Evolutionary conservation across 2,888 invertebrate species (phyloP).

Genomic region (Glaucopsyche alexis): DNA sequence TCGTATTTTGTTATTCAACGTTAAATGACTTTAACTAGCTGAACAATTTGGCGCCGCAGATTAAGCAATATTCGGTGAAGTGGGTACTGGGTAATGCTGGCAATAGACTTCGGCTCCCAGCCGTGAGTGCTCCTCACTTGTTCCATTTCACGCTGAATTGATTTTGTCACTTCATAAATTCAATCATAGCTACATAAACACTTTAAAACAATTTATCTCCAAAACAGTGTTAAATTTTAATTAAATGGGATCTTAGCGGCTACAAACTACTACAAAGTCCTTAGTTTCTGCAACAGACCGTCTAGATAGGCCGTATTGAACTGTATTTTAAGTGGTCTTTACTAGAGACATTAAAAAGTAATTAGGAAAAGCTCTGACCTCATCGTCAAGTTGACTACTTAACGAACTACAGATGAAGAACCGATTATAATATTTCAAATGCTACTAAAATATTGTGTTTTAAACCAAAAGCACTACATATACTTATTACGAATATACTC

Average conservation of each 20-base stretch:
- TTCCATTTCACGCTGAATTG: constrained; percentile 2
- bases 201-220: background rate
- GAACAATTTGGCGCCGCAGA: background rate
- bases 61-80: constrained; percentile 15
- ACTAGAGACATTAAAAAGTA: background rate
- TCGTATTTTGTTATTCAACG: too few relatives aligned
- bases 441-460: background rate
- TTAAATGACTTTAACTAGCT: background rate
- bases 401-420: background rate
- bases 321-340: background rate
- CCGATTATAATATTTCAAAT: background rate
- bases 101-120: background rate
- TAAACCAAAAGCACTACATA: too few relatives aligned
- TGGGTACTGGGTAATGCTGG: background rate
- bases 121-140: background rate
- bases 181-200: constrained; percentile 11
- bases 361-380: background rate
- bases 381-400: background rate
- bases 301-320: constrained; percentile 3
- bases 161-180: background rate
- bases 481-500: background rate
- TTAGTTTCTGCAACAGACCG: constrained; percentile 1
- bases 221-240: background rate
- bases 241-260: background rate
- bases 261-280: background rate